A percentile compares a stretch with the other conserved stretches of the same genome.
These are phyloP conservation scores for Bothrops alternatus DNA, from an alignment of 2,797 vertebrate genomes.

Conservation along the genomic window DNA sequence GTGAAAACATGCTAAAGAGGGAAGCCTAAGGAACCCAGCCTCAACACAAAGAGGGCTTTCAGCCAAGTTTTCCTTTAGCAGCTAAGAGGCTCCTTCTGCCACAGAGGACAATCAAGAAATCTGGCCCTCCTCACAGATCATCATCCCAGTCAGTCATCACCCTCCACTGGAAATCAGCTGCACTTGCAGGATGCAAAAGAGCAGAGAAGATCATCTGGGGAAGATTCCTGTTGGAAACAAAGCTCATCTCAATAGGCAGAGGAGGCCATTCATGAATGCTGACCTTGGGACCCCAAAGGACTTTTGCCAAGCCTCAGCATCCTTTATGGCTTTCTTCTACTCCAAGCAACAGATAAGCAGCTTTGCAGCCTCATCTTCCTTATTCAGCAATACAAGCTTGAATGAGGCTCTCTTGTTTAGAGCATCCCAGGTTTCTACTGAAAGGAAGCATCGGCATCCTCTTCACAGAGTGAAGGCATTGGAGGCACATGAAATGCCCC, in stretches of 20 bases:
- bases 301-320: background rate
- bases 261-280: background rate
- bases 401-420: background rate
- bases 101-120: background rate
- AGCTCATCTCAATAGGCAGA: background rate
- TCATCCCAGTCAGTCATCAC: background rate
- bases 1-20: background rate
- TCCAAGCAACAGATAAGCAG: background rate
- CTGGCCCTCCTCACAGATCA: too few species aligned
- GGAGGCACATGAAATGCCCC: too few species aligned
- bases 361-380: background rate
- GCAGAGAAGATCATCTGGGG: background rate
- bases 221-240: background rate
- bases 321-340: background rate
- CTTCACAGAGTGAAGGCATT: background rate
- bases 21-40: background rate
- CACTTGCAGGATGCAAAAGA: background rate
- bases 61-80: background rate
- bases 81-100: background rate
- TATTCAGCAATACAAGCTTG: background rate
- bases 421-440: background rate
- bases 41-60: background rate
- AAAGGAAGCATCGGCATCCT: background rate
- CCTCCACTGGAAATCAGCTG: background rate
- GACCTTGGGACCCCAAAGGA: background rate